Conservation (phyloP, 1,140 invertebrate genomes). For the Aphelinus certus region DNA sequence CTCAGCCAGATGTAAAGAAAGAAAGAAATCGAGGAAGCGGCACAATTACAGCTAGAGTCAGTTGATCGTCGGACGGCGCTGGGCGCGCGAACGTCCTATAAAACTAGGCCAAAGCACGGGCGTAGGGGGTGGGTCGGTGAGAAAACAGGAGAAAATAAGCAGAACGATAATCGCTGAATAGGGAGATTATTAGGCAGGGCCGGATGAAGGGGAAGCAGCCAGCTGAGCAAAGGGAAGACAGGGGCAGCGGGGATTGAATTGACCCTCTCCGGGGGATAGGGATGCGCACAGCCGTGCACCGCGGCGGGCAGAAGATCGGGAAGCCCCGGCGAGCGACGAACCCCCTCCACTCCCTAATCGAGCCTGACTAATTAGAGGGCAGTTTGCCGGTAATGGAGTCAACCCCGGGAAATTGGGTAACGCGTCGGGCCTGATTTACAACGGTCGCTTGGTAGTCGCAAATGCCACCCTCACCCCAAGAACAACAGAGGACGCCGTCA, state of each 20-base stretch:
- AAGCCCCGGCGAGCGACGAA: background rate
- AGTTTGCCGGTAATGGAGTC: conserved; percentile 59
- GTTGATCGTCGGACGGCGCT: background rate
- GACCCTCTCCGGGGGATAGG: conserved; percentile 14
- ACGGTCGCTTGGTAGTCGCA: background rate
- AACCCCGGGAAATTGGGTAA: conserved; percentile 54
- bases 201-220: background rate
- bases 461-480: no score
- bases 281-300: background rate
- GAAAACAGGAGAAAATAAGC: conserved; percentile 24
- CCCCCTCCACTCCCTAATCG: conserved; percentile 53
- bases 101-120: background rate
- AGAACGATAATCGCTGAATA: conserved; percentile 9
- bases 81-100: background rate
- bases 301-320: no score
- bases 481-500: no score
- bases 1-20: background rate
- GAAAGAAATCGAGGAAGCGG: background rate
- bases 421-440: conserved; percentile 56
- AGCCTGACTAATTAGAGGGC: conserved; percentile 62
- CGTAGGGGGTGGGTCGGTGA: background rate
- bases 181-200: conserved; percentile 27
- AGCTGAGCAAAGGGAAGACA: background rate
- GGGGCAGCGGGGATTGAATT: conserved; percentile 24
- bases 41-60: background rate